A percentile compares a stretch with the other conserved stretches of the same genome.
phyloP scores from a whole-genome alignment of 2,113 vertebrate genomes.

The Esox niger region DNA sequence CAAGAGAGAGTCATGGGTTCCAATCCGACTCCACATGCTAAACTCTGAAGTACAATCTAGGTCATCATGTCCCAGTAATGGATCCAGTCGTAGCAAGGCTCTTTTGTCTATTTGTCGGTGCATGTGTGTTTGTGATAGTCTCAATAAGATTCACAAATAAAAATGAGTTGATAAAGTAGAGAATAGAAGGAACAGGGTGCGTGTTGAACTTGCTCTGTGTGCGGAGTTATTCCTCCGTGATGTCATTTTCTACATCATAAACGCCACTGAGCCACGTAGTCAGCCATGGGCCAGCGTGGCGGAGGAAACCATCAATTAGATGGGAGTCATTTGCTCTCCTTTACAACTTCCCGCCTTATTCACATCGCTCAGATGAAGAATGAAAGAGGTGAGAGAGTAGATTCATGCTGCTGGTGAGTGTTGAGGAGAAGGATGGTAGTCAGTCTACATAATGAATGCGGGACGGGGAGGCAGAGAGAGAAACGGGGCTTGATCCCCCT shows the following conservation, averaged over 20 bases:
- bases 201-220: constrained; percentile 55
- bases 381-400: constrained; percentile 42
- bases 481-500: constrained; percentile 20
- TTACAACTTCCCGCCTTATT: constrained; percentile 58
- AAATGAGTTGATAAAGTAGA: constrained; percentile 44
- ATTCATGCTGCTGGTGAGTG: constrained; percentile 60
- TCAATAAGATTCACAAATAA: constrained; percentile 35
- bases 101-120: not conserved
- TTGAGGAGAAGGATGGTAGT: constrained; percentile 43
- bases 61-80: too few species aligned
- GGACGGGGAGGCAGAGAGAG: constrained; percentile 9
- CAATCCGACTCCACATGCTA: too few species aligned
- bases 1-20: too few species aligned
- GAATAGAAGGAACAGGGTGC: constrained; percentile 49
- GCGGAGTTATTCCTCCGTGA: constrained; percentile 60
- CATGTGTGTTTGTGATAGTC: constrained; percentile 5
- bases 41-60: too few species aligned
- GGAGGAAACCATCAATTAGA: constrained; percentile 69
- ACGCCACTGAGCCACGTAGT: constrained; percentile 67
- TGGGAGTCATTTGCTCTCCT: constrained; percentile 59
- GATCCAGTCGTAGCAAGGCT: too few species aligned
- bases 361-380: constrained; percentile 53
- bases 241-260: constrained; percentile 78
- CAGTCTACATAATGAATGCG: constrained; percentile 51
- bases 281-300: constrained; percentile 57